These are phyloP conservation scores for Micoletzkya japonica DNA, from an alignment of 2,888 invertebrate species.

Conservation along the genomic window DNA sequence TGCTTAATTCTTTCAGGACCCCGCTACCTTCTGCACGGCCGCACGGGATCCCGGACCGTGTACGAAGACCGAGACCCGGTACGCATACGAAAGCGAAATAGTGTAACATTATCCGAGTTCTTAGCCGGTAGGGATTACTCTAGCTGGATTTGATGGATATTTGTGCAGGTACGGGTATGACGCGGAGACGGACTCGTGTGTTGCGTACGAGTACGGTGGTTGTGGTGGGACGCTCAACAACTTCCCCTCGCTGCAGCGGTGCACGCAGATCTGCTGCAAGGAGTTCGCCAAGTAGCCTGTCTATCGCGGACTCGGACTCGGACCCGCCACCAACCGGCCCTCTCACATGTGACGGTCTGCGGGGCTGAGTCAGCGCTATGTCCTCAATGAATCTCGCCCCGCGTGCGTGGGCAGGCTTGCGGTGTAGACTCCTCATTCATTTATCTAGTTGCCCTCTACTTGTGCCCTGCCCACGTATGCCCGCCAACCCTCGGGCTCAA, in stretches of 20 bases:
- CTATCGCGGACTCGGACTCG: too few species aligned
- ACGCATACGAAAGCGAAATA: not conserved
- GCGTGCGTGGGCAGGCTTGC: too few species aligned
- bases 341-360: too few species aligned
- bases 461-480: too few species aligned
- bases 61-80: slow-evolving; percentile 26
- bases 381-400: too few species aligned
- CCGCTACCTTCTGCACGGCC: slow-evolving; percentile 58
- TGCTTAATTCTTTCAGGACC: slow-evolving; percentile 52
- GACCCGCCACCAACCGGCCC: too few species aligned
- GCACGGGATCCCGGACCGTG: slow-evolving; percentile 60
- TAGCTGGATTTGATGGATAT: not conserved
- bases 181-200: slow-evolving; percentile 54
- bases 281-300: slow-evolving; percentile 44
- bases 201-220: slow-evolving; percentile 59
- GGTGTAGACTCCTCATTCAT: too few species aligned
- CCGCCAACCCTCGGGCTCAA: too few species aligned
- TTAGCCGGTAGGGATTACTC: not conserved
- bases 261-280: slow-evolving; percentile 62
- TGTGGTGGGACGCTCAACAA: slow-evolving; percentile 62
- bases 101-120: too few species aligned
- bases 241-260: slow-evolving; percentile 57
- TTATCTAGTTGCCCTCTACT: too few species aligned
- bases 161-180: slow-evolving; percentile 57
- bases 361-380: too few species aligned